Evolutionary conservation across 1,140 invertebrate species (phyloP).

Genomic region (Saccostrea echinata): DNA sequence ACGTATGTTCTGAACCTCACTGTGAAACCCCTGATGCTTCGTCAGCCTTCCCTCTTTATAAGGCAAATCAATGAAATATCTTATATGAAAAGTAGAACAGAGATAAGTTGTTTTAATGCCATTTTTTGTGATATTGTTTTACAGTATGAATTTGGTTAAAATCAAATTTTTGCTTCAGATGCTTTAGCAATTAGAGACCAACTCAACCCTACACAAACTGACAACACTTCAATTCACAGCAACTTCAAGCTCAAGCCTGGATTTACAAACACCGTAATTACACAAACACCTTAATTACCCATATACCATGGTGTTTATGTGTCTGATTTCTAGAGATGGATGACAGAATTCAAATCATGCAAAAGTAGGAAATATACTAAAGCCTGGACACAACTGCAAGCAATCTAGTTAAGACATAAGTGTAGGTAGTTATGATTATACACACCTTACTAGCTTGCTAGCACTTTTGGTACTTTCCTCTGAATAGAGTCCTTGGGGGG

Average conservation of each 20-base stretch:
- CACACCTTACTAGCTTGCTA: constrained; percentile 46
- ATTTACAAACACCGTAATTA: neutral
- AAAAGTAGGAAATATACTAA: constrained; percentile 1
- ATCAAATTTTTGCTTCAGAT: no score
- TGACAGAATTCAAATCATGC: constrained; percentile 13
- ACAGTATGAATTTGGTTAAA: no score
- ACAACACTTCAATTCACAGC: neutral
- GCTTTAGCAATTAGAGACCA: neutral
- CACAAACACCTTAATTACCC: neutral
- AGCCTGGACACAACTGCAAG: constrained; percentile 8
- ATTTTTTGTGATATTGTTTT: no score
- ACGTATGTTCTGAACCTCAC: no score
- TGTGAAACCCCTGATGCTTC: no score
- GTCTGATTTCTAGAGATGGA: neutral
- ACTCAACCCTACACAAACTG: neutral
- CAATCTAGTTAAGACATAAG: neutral
- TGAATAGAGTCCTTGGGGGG: constrained; percentile 95
- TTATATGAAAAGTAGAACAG: no score
- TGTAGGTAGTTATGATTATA: neutral
- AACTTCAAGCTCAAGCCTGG: neutral
- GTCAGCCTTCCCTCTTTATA: neutral
- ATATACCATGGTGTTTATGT: neutral
- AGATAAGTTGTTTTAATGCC: no score
- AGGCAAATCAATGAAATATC: no score
- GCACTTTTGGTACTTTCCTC: constrained; percentile 88